Evolutionary conservation across 2,113 vertebrate species (phyloP), one percentile per base, ranked within the genome.

Genomic region (Uria lomvia): DNA sequence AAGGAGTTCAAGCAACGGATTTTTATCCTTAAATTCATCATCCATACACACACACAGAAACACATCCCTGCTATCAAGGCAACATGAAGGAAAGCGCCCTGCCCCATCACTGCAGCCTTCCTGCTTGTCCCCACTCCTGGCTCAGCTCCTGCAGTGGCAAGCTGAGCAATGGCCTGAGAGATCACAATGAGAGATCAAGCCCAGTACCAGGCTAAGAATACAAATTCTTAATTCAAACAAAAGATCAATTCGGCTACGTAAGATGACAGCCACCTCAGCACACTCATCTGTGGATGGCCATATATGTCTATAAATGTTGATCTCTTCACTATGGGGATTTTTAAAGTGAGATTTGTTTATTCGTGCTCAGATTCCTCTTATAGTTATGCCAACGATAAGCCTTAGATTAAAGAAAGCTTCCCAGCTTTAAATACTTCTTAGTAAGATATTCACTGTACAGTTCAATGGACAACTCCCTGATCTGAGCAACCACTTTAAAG

Each of bases 401-500:
- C 53, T 78, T 43, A 95, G 96, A 97, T 96, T 95, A 96, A 95
- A 97, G 92, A 91, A 90, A 90, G 30, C 59, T 91, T 95, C 80
- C 47, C 91, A 94, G 75, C 71, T 87, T 86, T 78, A 86, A 95
- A 82, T 47, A 71, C 47, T 72, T 79, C 78, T 82, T 29, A 47
- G 59, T 53, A 42, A 90, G 71, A 96, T 93, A 82, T 45, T 90
- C 74, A 8, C 58, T 47, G 47, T 83, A 77, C 65, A 91, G 80
- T 86, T 97, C 93, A 95, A 89, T 94, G 94, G 94, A 92, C 95
- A 96, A 96, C 82, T 95, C 96, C 93, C 85, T 56, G 81, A 95
- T 94, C 88, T 96, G 79, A 96, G 56, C 68, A 94, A 96, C 89
- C 94, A 97, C 96, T 97, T 97, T 82, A 96, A 97, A 97, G 97